Percentiles rank a stretch among this genome's conserved stretches.
These are phyloP conservation scores for Blastomussa wellsi DNA, from an alignment of 92 coral and sea anemone species.

Conservation along the genomic window DNA sequence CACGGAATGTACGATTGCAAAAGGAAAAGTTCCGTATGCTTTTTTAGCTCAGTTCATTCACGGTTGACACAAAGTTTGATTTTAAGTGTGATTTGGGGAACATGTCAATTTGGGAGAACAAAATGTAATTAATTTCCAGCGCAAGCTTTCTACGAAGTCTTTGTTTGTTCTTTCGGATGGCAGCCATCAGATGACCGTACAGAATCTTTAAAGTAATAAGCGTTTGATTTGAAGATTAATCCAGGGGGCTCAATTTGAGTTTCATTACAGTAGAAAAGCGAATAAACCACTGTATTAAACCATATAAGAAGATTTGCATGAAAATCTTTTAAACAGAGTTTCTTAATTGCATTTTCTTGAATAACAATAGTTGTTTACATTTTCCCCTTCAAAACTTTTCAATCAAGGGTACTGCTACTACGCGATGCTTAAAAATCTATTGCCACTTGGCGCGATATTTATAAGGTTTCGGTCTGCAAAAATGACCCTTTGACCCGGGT, in stretches of 20 bases:
- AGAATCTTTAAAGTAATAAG: neutral
- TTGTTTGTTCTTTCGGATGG: slow-evolving; percentile 3
- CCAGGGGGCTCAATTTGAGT: neutral
- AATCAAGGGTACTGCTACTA: too few species aligned
- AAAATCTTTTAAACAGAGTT: neutral
- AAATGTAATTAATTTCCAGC: neutral
- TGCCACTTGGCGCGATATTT: neutral
- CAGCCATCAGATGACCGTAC: neutral
- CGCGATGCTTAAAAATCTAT: neutral
- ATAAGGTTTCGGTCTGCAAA: neutral
- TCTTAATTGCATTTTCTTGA: slow-evolving; percentile 19
- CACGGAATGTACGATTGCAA: neutral
- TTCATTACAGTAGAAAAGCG: neutral
- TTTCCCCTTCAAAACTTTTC: neutral
- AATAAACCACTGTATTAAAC: neutral
- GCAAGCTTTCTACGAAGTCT: neutral
- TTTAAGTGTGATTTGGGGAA: neutral
- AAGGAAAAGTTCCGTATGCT: neutral
- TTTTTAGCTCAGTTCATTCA: neutral
- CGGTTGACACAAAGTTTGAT: slow-evolving; percentile 8
- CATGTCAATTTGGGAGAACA: neutral
- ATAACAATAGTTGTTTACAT: slow-evolving; percentile 12
- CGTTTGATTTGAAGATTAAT: neutral
- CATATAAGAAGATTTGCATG: neutral
- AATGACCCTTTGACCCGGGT: neutral